A percentile compares a stretch with the other conserved stretches of the same genome.
phyloP scores from a whole-genome alignment of 2,888 invertebrate species.

The Parasteatoda lunata region DNA sequence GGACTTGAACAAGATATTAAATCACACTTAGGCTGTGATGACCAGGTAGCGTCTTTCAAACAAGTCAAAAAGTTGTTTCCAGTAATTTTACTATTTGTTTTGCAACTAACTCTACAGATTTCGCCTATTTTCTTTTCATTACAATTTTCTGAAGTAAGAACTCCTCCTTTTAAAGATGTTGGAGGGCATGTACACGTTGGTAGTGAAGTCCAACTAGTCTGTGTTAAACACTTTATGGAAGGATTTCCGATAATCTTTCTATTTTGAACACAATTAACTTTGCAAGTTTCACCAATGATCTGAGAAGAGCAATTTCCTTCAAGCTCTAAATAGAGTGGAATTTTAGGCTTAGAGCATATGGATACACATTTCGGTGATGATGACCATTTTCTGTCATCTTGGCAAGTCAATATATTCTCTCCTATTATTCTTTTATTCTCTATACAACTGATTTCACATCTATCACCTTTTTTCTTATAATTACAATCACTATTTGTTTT shows the following conservation, averaged over 20 bases:
- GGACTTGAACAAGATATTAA: neutral
- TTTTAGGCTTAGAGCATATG: neutral
- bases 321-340: neutral
- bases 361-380: neutral
- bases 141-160: conserved; percentile 1
- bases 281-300: neutral
- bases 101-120: neutral
- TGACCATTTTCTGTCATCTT: conserved; percentile 11
- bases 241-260: neutral
- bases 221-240: neutral
- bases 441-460: conserved; percentile 13
- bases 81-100: neutral
- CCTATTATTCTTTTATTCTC: neutral
- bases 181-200: conserved; percentile 12
- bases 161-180: neutral
- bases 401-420: conserved; percentile 1
- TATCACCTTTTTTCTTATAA: neutral
- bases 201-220: neutral
- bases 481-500: neutral
- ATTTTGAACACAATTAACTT: neutral
- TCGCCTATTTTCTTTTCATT: neutral
- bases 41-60: neutral
- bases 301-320: neutral
- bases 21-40: neutral
- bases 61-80: conserved; percentile 5